phyloP scores from a whole-genome alignment of 2,113 vertebrate species.

The Nyctibius bracteatus region DNA sequence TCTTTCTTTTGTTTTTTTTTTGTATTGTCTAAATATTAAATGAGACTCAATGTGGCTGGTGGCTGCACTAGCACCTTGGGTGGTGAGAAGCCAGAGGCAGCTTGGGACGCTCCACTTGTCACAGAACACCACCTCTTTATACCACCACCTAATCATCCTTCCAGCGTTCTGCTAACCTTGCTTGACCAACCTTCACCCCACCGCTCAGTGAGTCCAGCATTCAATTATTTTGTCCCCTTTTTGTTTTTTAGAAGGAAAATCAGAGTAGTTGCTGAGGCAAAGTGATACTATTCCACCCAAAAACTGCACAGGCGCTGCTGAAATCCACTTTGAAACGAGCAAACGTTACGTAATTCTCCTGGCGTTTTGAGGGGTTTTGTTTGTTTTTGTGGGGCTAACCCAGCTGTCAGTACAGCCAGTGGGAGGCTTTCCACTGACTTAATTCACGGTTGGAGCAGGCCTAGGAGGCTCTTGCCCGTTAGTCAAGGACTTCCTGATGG shows the following conservation, averaged over 20 bases:
- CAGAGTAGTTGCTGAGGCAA: neutral
- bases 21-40: neutral
- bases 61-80: neutral
- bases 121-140: neutral
- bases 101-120: neutral
- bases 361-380: accelerated
- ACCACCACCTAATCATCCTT: neutral
- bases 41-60: neutral
- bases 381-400: neutral
- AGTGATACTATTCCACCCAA: neutral
- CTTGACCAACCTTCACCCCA: neutral
- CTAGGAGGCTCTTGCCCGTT: neutral
- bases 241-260: neutral
- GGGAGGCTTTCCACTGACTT: neutral
- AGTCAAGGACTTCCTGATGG: slow-evolving; percentile 29
- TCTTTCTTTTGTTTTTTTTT: neutral
- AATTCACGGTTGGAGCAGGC: neutral
- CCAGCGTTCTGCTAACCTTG: neutral
- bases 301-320: neutral
- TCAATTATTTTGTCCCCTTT: neutral
- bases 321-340: neutral
- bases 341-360: accelerated
- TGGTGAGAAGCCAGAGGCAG: neutral
- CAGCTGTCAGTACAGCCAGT: neutral
- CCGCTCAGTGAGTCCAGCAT: accelerated